Percentiles rank a stretch among this genome's conserved stretches.
phyloP scores from a whole-genome alignment of 2,113 vertebrate genomes.

The Nanorana parkeri region DNA sequence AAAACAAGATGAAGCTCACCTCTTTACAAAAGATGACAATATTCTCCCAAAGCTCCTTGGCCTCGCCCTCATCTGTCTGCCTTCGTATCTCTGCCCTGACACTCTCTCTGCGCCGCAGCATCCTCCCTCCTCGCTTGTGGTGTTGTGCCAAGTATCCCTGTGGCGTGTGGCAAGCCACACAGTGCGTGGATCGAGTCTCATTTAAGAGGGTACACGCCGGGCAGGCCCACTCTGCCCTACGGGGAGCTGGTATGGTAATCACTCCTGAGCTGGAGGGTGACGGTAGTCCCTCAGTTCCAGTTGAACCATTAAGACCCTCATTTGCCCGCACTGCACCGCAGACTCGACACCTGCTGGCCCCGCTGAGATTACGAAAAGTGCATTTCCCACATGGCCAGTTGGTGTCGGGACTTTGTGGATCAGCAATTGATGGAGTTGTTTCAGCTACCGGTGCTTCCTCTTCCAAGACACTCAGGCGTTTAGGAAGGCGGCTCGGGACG shows the following conservation, averaged over 20 bases:
- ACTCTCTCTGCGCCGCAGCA: conserved; percentile 90
- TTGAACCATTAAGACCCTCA: neutral
- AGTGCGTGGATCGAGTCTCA: conserved; percentile 85
- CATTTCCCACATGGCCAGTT: conserved; percentile 95
- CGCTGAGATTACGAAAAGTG: conserved; percentile 89
- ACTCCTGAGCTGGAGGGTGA: conserved; percentile 64
- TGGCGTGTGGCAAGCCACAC: conserved; percentile 89
- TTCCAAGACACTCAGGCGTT: conserved; percentile 87
- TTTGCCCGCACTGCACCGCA: conserved; percentile 63
- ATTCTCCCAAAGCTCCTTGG: conserved; percentile 96
- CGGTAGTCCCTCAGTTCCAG: conserved; percentile 18
- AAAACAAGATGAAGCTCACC: conserved; percentile 73
- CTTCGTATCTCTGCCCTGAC: conserved; percentile 92
- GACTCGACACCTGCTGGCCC: conserved; percentile 82
- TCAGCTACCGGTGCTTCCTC: conserved; percentile 72
- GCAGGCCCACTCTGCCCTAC: conserved; percentile 81
- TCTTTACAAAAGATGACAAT: conserved; percentile 95
- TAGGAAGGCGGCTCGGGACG: conserved; percentile 78
- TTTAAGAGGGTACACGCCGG: conserved; percentile 94
- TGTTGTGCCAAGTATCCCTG: conserved; percentile 86
- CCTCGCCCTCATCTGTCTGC: conserved; percentile 92
- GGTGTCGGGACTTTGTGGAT: conserved; percentile 83
- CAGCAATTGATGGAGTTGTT: conserved; percentile 74
- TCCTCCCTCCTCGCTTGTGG: conserved; percentile 70
- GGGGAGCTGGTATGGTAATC: conserved; percentile 65